Base-by-base conservation (phyloP, 1,140 invertebrate species). In the Oppia nitens region DNA sequence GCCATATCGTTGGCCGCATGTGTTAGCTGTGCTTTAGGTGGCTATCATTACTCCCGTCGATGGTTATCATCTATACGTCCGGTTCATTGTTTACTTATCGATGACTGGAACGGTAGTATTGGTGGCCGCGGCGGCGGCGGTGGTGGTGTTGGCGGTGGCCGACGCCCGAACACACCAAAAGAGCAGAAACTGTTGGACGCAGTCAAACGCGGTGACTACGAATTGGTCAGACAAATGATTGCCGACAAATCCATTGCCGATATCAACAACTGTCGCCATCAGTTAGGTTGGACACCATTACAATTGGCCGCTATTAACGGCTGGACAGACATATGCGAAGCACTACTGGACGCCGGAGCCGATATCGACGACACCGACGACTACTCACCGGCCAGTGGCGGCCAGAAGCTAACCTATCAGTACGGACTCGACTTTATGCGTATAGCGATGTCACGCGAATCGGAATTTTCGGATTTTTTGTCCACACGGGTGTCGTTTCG, bases 301-400 rank as follows among this genome's bases (percentile, higher is more conserved):
- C 87, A 89, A 72, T 77, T 82, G 47, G 87, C 87, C 56, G 82
- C 83, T 26, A 80, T 88, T n/a, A 89, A 86, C 72, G 79, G 79
- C 45, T 77, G 79, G 63, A 55, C 73, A n/a, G 75, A 79, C 67
- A 77, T 78, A 58, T 77, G 89, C 2, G 75, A 78, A 70, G 69
- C 80, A 62, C 72, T 94, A 24, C 68, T 93, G 29, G 72, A 79
- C 17, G 72, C 77, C 58, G 88, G 88, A 26, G 87, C 87, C 29
- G 80, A 89, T 73, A 78, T 82, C 2, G 83, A 92, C 74, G 65
- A 81, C 9, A 79, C 76, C 47, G 88, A 94, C 73, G 79, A 85
- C 49, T 93, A 85, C 71, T 77, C 79, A 2, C 86, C 81, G 70
- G 77, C 81, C 21, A 78, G 79, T 57, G 75, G 77, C 63, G 79